Base-by-base conservation (phyloP, 2,888 invertebrate species). In the Hermaeophaga mercurialis region DNA sequence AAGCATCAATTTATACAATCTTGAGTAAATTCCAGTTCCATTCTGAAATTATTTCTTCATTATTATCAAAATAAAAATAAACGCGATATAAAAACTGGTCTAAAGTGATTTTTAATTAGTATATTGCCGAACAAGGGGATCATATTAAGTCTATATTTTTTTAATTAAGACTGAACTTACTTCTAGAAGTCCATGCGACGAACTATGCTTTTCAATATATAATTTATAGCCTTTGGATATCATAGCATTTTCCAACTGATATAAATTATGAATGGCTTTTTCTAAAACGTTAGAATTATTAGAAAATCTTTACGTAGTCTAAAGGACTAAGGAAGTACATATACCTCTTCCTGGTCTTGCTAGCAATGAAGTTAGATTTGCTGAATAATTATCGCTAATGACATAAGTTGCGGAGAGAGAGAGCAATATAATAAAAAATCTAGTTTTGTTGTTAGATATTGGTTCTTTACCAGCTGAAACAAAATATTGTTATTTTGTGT, bases 341-440 rank as follows among this genome's bases (percentile, higher is more conserved):
- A n/a, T 68, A 80, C 81, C 81, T 67, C 85, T 80, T 0, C 88
- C 87, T 1, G 90, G 90, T 45, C 85, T 80, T 0, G 90, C 89
- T 54, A 90, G 80, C 17, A 90, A 78, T 2, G 89, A 89, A 7
- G 89, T 90, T 59, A 90, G 75, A 74, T 89, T 89, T 0, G 90
- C 89, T 0, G 89, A 89, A 72, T 90, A 90, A 81, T 90, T 87
- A 73, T 89, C 89, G 0, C 87, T 88, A 44, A 90, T 84, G 3
- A 90, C 88, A 72, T 90, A 90, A 0, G 90, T 90, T 1, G 88
- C 87, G 19, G 87, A 85, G n/a, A 90, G 80, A 46, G 88, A 88
- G 41, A 89, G 81, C 2, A 89, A 76, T 19, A 87, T 84, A 9
- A 85, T 82, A n/a, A 89, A 82, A 38, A 88, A 81, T 43, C 89